A percentile compares a stretch with the other conserved stretches of the same genome.
These are phyloP conservation scores for Syngnathoides biaculeatus DNA, from an alignment of 2,113 vertebrate genomes.

Conservation along the genomic window DNA sequence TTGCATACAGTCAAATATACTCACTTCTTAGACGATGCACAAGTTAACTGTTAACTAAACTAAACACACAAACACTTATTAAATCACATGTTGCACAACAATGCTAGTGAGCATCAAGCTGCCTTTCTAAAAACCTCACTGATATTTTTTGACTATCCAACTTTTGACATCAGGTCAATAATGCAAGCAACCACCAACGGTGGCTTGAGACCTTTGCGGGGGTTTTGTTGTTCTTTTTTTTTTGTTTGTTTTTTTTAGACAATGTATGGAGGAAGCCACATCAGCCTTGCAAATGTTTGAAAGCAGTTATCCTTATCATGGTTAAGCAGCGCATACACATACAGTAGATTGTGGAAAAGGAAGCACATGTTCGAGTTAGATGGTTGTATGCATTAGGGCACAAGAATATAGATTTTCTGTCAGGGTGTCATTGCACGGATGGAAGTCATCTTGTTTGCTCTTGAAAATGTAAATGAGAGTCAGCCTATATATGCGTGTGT, in stretches of 20 bases:
- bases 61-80: not conserved
- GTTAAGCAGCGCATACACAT: not conserved
- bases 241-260: not conserved
- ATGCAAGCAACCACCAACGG: not conserved
- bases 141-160: not conserved
- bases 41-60: too few species aligned
- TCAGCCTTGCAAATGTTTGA: slow-evolving; percentile 41
- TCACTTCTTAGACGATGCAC: too few species aligned
- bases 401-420: slow-evolving; percentile 75
- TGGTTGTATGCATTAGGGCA: slow-evolving; percentile 63
- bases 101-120: too few species aligned
- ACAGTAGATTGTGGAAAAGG: not conserved
- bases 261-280: not conserved
- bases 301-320: slow-evolving; percentile 16
- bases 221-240: not conserved
- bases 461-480: slow-evolving; percentile 67
- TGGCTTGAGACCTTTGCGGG: not conserved
- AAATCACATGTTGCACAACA: not conserved
- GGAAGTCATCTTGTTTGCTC: slow-evolving; percentile 42
- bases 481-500: slow-evolving; percentile 11
- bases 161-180: not conserved
- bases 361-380: slow-evolving; percentile 28
- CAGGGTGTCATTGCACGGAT: slow-evolving; percentile 61
- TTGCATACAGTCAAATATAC: too few species aligned
- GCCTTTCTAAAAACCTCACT: not conserved